Conservation (phyloP, 2,113 vertebrate genomes). For the Grammomys surdaster region DNA sequence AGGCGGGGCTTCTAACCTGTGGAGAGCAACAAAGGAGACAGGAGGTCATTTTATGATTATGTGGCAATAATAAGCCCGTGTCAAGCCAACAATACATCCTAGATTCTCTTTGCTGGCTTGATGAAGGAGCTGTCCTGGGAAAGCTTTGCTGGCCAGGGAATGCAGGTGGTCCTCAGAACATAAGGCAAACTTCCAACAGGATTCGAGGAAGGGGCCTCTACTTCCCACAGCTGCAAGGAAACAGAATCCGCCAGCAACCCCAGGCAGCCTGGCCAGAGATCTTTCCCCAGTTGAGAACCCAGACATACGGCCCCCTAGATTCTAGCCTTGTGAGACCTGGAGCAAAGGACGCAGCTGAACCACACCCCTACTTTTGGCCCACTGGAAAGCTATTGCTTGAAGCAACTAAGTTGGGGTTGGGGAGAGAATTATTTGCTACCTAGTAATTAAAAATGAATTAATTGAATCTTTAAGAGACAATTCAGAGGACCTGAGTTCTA, state of each 20-base stretch:
- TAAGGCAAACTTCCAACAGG: neutral
- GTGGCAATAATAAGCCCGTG: neutral
- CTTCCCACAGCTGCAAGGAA: neutral
- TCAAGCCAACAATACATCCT: neutral
- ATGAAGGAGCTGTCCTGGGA: neutral
- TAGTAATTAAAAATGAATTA: neutral
- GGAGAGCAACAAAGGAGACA: accelerated
- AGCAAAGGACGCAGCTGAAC: neutral
- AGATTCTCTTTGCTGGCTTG: neutral
- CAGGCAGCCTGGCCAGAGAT: neutral
- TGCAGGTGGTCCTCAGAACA: neutral
- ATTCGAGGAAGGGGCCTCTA: neutral
- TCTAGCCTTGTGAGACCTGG: neutral
- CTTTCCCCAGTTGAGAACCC: neutral
- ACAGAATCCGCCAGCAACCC: neutral
- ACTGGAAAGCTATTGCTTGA: neutral
- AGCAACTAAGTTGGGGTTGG: neutral
- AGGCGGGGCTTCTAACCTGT: neutral
- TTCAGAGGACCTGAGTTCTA: neutral
- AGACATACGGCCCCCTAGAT: neutral
- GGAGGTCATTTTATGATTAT: neutral
- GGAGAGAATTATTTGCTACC: neutral
- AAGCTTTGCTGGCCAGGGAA: neutral
- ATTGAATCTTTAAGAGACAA: neutral
- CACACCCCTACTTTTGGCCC: neutral